phyloP scores from a whole-genome alignment of 2,888 invertebrate genomes.

The Diaphora mendica region DNA sequence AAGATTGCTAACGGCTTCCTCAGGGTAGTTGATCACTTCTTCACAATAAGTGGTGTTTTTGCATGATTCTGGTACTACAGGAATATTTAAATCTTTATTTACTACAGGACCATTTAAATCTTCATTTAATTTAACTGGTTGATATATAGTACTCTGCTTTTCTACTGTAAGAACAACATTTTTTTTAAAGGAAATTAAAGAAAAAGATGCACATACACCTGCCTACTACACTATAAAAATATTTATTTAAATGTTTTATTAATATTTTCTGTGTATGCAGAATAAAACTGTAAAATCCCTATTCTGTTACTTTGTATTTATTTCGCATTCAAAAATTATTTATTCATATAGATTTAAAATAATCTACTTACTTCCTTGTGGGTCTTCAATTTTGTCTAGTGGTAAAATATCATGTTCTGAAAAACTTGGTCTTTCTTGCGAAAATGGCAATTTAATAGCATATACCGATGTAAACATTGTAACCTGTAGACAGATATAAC shows the following conservation, averaged over 20 bases:
- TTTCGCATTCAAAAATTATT: not conserved
- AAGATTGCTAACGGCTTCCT: not conserved
- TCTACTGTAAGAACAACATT: not conserved
- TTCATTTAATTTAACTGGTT: not conserved
- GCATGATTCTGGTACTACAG: not conserved
- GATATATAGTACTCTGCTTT: not conserved
- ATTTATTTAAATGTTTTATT: not conserved
- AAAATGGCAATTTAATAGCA: not conserved
- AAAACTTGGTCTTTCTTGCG: not conserved
- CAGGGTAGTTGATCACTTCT: slow-evolving; percentile 1
- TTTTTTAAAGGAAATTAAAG: not conserved
- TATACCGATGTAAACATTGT: not conserved
- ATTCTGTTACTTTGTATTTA: not conserved
- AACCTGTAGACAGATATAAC: not conserved
- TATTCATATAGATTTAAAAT: not conserved
- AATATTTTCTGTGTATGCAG: not conserved
- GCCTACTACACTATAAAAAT: not conserved
- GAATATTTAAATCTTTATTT: not conserved
- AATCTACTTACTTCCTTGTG: not conserved
- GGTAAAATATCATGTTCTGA: not conserved
- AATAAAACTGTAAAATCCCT: not conserved
- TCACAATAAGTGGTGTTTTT: not conserved
- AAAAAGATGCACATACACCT: no score
- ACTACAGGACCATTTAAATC: not conserved
- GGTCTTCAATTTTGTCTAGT: not conserved